Evolutionary conservation across 2,888 invertebrate species (phyloP).

Genomic region (Bellardia pandia): DNA sequence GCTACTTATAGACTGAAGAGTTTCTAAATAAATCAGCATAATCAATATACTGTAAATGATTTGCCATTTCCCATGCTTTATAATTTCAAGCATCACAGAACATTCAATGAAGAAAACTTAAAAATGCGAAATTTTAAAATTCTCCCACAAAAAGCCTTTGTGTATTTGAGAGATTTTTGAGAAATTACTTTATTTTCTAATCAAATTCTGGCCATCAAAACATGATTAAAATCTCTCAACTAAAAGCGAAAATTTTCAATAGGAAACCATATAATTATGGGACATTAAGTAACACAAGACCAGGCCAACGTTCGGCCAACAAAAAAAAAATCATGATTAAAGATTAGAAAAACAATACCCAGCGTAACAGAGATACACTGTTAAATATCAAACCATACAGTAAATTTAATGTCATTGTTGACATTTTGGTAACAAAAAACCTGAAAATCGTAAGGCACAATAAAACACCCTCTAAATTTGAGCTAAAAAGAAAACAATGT

Average conservation of each 20-base stretch:
- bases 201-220: conserved; percentile 41
- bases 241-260: conserved; percentile 20
- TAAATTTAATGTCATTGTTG: conserved; percentile 23
- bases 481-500: background rate
- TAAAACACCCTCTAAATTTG: conserved; percentile 60
- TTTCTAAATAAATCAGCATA: conserved; percentile 41
- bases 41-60: conserved; percentile 22
- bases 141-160: background rate
- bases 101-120: conserved; percentile 16
- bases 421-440: conserved; percentile 15
- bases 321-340: conserved; percentile 26
- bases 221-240: conserved; percentile 48
- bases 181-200: conserved; percentile 45
- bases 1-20: conserved; percentile 24
- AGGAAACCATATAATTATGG: conserved; percentile 66
- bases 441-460: conserved; percentile 31
- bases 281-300: conserved; percentile 49
- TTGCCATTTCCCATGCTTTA: conserved; percentile 6
- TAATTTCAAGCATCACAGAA: conserved; percentile 50
- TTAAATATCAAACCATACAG: background rate
- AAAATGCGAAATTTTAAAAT: conserved; percentile 5
- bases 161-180: too few relatives aligned
- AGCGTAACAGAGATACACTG: conserved; percentile 23
- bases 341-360: conserved; percentile 51
- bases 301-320: conserved; percentile 27